A percentile compares a stretch with the other conserved stretches of the same genome.
phyloP scores from a whole-genome alignment of 2,797 vertebrate species.

The Eidolon dupreanum region DNA sequence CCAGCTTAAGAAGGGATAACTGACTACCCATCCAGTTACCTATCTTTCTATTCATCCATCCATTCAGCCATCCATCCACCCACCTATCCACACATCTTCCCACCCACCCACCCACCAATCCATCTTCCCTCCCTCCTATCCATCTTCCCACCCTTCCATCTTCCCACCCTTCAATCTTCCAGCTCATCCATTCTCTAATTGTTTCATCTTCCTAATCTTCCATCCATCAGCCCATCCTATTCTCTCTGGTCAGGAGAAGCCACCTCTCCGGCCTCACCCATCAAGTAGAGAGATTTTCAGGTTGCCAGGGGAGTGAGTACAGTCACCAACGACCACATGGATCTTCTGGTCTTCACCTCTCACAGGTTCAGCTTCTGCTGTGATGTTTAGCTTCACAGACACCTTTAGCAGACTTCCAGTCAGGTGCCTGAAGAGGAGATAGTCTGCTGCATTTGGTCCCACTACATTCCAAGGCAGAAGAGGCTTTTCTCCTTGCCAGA shows the following conservation, averaged over 20 bases:
- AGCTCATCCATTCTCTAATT: neutral
- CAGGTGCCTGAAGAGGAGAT: conserved; percentile 25
- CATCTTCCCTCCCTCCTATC: neutral
- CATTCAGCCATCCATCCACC: fast-evolving
- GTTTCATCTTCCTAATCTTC: neutral
- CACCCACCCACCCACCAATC: neutral
- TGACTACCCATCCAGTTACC: neutral
- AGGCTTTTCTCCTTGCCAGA: neutral
- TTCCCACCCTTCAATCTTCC: neutral
- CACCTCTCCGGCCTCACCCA: conserved; percentile 56
- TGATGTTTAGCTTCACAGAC: conserved; percentile 58
- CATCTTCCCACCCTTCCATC: neutral
- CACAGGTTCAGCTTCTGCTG: neutral
- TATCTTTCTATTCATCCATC: neutral
- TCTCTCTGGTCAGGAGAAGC: neutral
- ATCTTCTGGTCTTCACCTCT: neutral
- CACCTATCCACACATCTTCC: neutral
- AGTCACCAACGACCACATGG: conserved; percentile 60
- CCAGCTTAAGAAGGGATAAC: neutral
- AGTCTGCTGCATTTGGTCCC: neutral
- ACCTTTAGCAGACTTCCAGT: neutral
- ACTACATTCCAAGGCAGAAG: neutral
- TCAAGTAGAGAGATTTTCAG: conserved; percentile 56
- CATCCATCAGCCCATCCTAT: neutral
- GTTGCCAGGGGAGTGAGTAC: conserved; percentile 59